Conservation (phyloP, 35 echinoderm and acorn worm genomes). For the Chiridota heheva region DNA sequence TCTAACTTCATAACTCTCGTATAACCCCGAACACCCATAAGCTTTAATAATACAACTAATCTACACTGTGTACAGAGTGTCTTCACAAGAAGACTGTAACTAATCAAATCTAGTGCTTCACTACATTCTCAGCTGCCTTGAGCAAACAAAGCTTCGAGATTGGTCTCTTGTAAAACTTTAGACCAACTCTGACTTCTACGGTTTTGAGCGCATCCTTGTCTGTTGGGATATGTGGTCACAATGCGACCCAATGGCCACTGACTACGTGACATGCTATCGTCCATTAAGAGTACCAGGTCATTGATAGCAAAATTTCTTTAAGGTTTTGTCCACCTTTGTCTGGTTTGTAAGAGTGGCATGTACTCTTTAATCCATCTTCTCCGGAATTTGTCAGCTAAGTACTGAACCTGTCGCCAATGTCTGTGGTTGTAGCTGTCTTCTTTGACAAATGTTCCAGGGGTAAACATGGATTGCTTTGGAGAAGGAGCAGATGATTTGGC, state of each 20-base stretch:
- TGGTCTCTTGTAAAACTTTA: constrained; percentile 6
- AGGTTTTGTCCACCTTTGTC: constrained; percentile 6
- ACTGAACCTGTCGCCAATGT: constrained; percentile 44
- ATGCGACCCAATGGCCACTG: constrained; percentile 9
- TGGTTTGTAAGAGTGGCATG: not conserved
- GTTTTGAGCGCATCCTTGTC: not conserved
- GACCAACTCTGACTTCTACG: not conserved
- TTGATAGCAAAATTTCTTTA: not conserved
- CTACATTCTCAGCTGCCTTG: too few relatives aligned
- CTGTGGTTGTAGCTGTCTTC: constrained; percentile 25
- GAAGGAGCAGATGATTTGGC: constrained; percentile 25
- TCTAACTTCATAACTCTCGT: too few relatives aligned
- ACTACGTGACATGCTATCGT: not conserved
- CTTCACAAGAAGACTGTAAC: too few relatives aligned
- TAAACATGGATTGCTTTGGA: not conserved
- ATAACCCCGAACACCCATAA: too few relatives aligned
- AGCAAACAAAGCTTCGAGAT: constrained; percentile 20
- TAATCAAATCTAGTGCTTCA: too few relatives aligned
- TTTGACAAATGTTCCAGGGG: constrained; percentile 14
- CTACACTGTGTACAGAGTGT: too few relatives aligned
- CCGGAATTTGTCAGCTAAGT: constrained; percentile 20
- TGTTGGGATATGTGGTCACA: constrained; percentile 1
- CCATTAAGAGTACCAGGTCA: constrained; percentile 32
- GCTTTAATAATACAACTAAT: too few relatives aligned
- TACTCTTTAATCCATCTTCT: constrained; percentile 29